Base-by-base conservation (phyloP, 2,888 invertebrate species). In the Cistogaster globosa region DNA sequence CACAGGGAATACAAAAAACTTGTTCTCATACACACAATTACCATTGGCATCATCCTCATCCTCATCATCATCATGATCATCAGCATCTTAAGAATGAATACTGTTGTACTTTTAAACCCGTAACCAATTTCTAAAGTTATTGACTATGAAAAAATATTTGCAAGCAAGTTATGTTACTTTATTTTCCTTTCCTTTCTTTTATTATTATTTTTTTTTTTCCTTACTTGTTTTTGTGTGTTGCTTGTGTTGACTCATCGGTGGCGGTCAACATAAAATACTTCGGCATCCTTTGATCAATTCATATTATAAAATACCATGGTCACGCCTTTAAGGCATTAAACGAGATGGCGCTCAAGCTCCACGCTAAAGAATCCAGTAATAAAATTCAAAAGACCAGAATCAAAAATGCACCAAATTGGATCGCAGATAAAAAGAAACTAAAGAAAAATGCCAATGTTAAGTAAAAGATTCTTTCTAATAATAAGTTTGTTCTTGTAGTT, bases 251-350 rank as follows among this genome's bases (percentile, higher is more conserved):
- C 87, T 87, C 87, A 90, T 89, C 87, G 89, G 87, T 85, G 87
- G 89, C 91, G 92, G 90, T 87, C 84, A 88, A 91, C 90, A 91
- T 92, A 88, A 92, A 92, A 92, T 89, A 89, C 85, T 86, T 87
- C 92, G 92, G 92, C 88, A 88, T 92, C 90, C 92, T 92, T 92
- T 92, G 92, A 92, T 92, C 92, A 92, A 90, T 89, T 91, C 91
- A 92, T 90, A 91, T 92, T 92, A 92, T 92, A 92, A 92, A 92
- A 92, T 92, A 92, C 92, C 92, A 89, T 91, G 92, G 92, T 92
- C 92, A 92, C 92, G 92, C 92, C 92, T 92, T 92, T 89, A 91
- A 92, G 92, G 92, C 92, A 92, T 92, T 92, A 92, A 92, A 92
- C 92, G 92, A 92, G 92, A 92, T 92, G 92, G 92, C 92, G 92